phyloP scores from a whole-genome alignment of 2,113 vertebrate species.

The Chiloscyllium plagiosum region DNA sequence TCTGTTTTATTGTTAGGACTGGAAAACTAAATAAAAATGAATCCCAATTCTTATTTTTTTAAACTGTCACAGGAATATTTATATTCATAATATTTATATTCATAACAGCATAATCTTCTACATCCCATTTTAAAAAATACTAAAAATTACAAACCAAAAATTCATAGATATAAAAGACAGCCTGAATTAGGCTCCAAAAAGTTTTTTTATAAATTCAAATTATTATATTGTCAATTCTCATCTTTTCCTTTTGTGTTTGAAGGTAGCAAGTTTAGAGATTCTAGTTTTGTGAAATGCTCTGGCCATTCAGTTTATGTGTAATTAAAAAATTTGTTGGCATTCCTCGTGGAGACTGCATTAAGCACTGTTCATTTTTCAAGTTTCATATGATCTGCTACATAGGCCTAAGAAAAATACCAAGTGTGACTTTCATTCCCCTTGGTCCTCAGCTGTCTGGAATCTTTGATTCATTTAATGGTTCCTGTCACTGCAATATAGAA shows the following conservation, averaged over 20 bases:
- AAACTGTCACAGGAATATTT: not conserved
- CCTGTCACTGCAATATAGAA: not conserved
- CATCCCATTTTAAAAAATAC: not conserved
- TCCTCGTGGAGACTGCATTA: not conserved
- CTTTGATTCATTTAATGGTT: not conserved
- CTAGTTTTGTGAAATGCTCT: not conserved
- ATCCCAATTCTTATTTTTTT: not conserved
- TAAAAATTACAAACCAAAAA: not conserved
- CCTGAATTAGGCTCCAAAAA: not conserved
- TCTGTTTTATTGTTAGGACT: not conserved
- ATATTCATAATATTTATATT: not conserved
- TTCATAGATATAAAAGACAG: not conserved
- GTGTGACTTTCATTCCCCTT: not conserved
- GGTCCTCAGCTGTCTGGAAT: not conserved
- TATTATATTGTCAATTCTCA: not conserved
- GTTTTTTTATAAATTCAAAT: not conserved
- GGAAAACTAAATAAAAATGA: constrained; percentile 18
- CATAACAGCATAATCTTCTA: not conserved
- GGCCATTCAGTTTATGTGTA: not conserved
- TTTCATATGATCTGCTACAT: not conserved
- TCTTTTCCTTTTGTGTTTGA: not conserved
- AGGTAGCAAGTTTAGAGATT: not conserved
- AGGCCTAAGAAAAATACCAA: not conserved
- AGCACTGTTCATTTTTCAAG: not conserved
- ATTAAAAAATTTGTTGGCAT: not conserved